phyloP scores from a whole-genome alignment of 2,113 vertebrate genomes.

The Pangasianodon gigas region DNA sequence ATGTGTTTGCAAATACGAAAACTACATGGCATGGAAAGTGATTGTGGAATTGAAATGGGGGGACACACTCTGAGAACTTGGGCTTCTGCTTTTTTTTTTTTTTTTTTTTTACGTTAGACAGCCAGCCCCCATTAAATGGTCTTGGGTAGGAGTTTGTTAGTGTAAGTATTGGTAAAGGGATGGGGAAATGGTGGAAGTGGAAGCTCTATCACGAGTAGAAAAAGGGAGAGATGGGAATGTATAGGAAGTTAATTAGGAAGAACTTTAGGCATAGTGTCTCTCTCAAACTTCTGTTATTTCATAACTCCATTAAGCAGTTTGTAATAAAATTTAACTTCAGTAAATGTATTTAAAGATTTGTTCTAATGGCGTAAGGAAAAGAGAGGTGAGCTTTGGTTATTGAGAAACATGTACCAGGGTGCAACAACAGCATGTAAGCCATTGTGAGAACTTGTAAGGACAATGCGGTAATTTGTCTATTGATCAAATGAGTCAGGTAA shows the following conservation, averaged over 20 bases:
- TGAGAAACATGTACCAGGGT: not conserved
- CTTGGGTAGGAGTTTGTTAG: not conserved
- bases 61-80: not conserved
- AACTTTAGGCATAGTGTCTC: not conserved
- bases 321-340: not conserved
- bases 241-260: not conserved
- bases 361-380: not conserved
- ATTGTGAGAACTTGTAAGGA: not conserved
- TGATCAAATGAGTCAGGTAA: not conserved
- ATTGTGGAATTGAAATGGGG: not conserved
- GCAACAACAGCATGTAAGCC: not conserved
- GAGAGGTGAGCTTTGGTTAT: not conserved
- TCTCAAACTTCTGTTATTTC: not conserved
- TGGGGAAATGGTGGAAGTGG: not conserved
- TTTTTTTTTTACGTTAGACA: not conserved
- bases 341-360: not conserved
- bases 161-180: not conserved
- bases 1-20: not conserved
- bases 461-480: not conserved
- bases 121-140: not conserved
- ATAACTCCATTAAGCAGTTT: not conserved
- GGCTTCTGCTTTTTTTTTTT: not conserved
- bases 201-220: not conserved
- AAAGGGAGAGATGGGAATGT: not conserved
- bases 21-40: not conserved